A percentile compares a stretch with the other conserved stretches of the same genome.
Evolutionary conservation across 2,888 invertebrate species (phyloP).

Genomic region (Drosophila imparisetae): DNA sequence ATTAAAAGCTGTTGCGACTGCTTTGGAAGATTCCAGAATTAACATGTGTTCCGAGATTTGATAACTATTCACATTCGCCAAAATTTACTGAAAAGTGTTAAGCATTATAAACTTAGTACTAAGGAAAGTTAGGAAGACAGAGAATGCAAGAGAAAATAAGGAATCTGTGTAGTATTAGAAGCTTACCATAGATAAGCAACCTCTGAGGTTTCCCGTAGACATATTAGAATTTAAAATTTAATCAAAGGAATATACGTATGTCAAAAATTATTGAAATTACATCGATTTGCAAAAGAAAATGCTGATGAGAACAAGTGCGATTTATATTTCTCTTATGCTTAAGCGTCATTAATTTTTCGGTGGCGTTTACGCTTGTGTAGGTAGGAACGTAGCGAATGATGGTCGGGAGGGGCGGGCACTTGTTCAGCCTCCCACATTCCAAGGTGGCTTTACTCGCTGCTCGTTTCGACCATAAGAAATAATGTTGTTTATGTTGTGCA

Average conservation of each 20-base stretch:
- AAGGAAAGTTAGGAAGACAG: neutral
- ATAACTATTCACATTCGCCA: neutral
- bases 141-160: neutral
- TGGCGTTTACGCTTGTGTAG: slow-evolving; percentile 66
- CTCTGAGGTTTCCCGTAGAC: neutral
- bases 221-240: neutral
- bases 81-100: neutral
- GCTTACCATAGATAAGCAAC: neutral
- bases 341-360: slow-evolving; percentile 74
- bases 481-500: slow-evolving; percentile 80
- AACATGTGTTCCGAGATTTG: slow-evolving; percentile 1
- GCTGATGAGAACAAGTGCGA: slow-evolving; percentile 14
- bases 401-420: neutral
- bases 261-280: neutral
- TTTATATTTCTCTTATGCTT: slow-evolving; percentile 56
- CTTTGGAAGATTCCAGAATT: neutral
- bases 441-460: slow-evolving; percentile 26
- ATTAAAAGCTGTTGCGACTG: slow-evolving; percentile 30
- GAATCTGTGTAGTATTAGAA: neutral
- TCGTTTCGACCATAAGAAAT: slow-evolving; percentile 73
- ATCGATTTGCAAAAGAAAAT: neutral
- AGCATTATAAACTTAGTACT: neutral
- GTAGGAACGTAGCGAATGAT: slow-evolving; percentile 41
- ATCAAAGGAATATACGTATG: neutral
- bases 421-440: slow-evolving; percentile 15